Evolutionary conservation across 2,888 invertebrate genomes (phyloP).

Genomic region (Cryptophagus acutangulus): DNA sequence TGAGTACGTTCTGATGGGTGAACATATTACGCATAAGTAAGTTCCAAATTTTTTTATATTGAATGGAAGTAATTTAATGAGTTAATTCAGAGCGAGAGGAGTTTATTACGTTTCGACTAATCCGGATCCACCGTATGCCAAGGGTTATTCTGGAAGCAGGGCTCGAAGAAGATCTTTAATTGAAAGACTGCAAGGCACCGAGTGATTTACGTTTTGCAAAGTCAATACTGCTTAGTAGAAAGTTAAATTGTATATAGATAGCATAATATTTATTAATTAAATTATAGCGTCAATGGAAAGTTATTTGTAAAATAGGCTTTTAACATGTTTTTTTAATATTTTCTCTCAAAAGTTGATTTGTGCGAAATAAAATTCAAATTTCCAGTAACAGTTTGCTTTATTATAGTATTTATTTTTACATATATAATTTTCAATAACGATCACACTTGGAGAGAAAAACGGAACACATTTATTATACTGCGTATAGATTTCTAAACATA

Average conservation of each 20-base stretch:
- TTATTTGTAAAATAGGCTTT: too few species aligned
- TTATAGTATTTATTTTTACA: neutral
- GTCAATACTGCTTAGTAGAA: too few species aligned
- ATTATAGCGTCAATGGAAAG: too few species aligned
- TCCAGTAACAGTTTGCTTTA: constrained; percentile 4
- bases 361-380: too few species aligned
- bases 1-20: constrained; percentile 82
- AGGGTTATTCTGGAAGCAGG: constrained; percentile 51
- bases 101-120: constrained; percentile 83
- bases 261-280: too few species aligned
- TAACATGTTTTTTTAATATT: too few species aligned
- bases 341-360: too few species aligned
- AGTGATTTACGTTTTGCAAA: too few species aligned
- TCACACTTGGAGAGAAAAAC: constrained; percentile 3
- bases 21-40: constrained; percentile 73
- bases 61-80: neutral
- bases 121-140: constrained; percentile 76
- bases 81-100: constrained; percentile 68
- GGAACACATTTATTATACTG: too few species aligned
- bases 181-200: neutral
- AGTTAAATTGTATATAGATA: too few species aligned
- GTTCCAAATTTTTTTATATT: constrained; percentile 31
- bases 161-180: neutral
- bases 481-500: too few species aligned
- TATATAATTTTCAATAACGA: constrained; percentile 4